A percentile compares a stretch with the other conserved stretches of the same genome.
These are phyloP conservation scores for Calyptomena viridis DNA, from an alignment of 2,113 vertebrate species.

Conservation along the genomic window DNA sequence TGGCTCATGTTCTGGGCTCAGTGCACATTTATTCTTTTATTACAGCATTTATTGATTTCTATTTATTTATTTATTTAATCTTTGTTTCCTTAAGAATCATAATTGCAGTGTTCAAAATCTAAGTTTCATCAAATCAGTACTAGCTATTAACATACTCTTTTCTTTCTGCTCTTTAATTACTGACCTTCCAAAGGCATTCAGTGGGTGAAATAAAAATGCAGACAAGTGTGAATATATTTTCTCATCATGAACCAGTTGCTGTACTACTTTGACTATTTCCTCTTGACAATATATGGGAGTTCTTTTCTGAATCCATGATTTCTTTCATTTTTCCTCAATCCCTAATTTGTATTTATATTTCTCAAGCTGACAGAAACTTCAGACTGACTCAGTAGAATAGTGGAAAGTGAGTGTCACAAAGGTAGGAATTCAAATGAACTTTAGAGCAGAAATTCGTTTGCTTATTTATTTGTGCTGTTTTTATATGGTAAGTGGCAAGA, in stretches of 20 bases:
- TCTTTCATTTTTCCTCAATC: background rate
- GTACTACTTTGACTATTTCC: background rate
- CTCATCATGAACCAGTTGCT: background rate
- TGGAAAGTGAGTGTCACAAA: background rate
- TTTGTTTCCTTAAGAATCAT: slow-evolving; percentile 23
- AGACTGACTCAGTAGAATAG: background rate
- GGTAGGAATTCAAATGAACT: slow-evolving; percentile 11
- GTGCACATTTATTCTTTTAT: slow-evolving; percentile 55
- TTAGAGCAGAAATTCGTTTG: background rate
- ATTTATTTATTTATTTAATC: slow-evolving; percentile 4
- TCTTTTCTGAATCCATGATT: background rate
- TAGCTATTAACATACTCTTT: background rate
- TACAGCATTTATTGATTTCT: slow-evolving; percentile 17
- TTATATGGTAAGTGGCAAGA: background rate
- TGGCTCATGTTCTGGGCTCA: slow-evolving; percentile 51
- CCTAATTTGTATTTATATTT: background rate
- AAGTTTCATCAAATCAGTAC: background rate
- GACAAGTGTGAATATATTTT: background rate
- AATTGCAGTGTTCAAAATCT: background rate
- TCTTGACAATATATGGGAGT: background rate
- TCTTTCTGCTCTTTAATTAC: slow-evolving; percentile 5
- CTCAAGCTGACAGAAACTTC: slow-evolving; percentile 1
- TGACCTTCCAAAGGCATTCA: slow-evolving; percentile 3
- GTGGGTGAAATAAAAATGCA: background rate
- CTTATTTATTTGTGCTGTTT: slow-evolving; percentile 23